Percentiles rank a stretch among this genome's conserved stretches.
phyloP scores from a whole-genome alignment of 2,113 vertebrate genomes.

The Halcyon senegalensis region DNA sequence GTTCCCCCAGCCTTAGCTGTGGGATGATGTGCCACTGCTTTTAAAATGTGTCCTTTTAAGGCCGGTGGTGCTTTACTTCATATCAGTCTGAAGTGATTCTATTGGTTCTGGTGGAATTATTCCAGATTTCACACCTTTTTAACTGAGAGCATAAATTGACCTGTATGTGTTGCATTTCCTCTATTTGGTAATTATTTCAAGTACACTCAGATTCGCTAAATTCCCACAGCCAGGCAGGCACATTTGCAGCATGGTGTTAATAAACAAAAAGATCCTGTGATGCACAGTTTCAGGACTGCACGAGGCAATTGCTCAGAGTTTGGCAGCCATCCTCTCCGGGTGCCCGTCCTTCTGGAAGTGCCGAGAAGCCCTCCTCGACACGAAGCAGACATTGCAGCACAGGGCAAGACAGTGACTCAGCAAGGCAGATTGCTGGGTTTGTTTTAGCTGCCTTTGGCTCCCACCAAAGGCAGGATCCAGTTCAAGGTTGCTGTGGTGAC shows the following conservation, averaged over 20 bases:
- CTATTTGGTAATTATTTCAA: conserved; percentile 61
- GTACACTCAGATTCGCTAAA: not conserved
- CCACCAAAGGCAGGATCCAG: not conserved
- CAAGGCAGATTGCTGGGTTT: not conserved
- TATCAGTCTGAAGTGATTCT: conserved; percentile 34
- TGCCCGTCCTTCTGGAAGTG: not conserved
- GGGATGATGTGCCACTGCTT: not conserved
- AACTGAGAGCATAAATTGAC: conserved; percentile 67
- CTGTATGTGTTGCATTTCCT: conserved; percentile 69
- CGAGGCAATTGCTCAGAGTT: conserved; percentile 14
- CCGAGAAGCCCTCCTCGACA: not conserved
- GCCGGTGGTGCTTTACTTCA: not conserved
- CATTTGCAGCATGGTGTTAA: conserved; percentile 57
- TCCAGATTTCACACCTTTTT: conserved; percentile 70
- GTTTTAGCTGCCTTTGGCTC: not conserved
- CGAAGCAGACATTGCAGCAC: not conserved
- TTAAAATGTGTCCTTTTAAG: not conserved
- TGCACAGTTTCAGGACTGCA: conserved; percentile 40
- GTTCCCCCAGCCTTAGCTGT: not conserved
- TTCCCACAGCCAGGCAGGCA: conserved; percentile 51
- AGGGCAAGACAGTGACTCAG: conserved; percentile 27
- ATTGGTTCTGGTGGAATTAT: conserved; percentile 59
- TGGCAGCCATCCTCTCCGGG: not conserved
- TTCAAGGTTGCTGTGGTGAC: conserved; percentile 59
- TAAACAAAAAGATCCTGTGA: conserved; percentile 58